Base-by-base conservation (phyloP, 2,113 vertebrate species). In the Halichoeres trimaculatus region DNA sequence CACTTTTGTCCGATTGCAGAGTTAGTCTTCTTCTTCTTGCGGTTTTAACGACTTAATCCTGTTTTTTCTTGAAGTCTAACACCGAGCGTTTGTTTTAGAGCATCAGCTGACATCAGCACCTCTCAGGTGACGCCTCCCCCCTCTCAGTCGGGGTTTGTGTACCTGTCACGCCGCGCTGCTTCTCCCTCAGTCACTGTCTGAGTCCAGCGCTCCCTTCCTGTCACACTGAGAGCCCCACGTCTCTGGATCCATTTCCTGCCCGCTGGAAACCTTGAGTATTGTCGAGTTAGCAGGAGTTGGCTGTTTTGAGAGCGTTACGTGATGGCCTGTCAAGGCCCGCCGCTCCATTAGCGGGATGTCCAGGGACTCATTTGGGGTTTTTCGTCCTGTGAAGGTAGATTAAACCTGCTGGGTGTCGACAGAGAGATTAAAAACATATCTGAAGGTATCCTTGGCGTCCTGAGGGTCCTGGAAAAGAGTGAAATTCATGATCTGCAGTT, bases 261-360 rank as follows among this genome's bases (percentile, higher is more conserved):
- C 38, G 0, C 3, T 17, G 50, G 52, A 80, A 83, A 68, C 84
- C 85, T 85, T 83, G 76, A 85, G 36, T 63, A 76, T 74, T 83
- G 84, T 87, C 11, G 71, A 88, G 73, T 76, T 85, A 58, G 81
- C 75, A 87, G 54, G 63, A 75, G 50, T 16, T 59, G 30, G 38
- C n/a, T 65, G 70, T 78, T 77, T 58, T 38, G 24, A 58, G 11
- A 20, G 69, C 61, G 7, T 23, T 17, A 22, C 10, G 23, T 1
- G 14, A 45, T 17, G 45, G 57, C 23, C 54, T 59, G 65, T 76
- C 79, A 73, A 85, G 78, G 77, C 50, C 81, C 75, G 22, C n/a
- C 19, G 17, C 50, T 63, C 81, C 62, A 65, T 85, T 66, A 69
- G 20, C 24, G 61, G 51, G 65, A 69, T 19, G 48, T 45, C 75